phyloP scores from a whole-genome alignment of 2,113 vertebrate species.

The Todiramphus saurophagus region DNA sequence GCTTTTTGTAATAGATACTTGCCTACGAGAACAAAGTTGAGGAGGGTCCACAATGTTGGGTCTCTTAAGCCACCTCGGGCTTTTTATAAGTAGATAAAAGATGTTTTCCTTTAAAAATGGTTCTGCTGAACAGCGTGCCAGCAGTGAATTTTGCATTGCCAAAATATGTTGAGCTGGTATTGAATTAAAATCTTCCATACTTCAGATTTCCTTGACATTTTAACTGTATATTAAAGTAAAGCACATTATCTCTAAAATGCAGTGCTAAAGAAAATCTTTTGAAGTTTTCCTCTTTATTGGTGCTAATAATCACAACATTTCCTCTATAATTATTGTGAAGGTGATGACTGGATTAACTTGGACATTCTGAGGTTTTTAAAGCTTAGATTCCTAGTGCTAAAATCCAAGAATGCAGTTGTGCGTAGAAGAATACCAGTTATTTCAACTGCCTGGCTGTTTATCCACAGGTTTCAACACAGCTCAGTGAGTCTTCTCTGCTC shows the following conservation, averaged over 20 bases:
- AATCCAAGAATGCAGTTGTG: neutral
- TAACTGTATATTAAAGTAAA: conserved; percentile 50
- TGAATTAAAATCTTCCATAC: conserved; percentile 25
- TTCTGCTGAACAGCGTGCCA: neutral
- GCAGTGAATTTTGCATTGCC: conserved; percentile 13
- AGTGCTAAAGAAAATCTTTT: conserved; percentile 45
- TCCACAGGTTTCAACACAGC: neutral
- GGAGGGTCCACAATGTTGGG: neutral
- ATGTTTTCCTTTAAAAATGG: neutral
- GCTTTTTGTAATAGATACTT: neutral
- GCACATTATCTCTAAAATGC: conserved; percentile 51
- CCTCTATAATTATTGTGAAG: conserved; percentile 7
- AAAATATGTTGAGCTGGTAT: conserved; percentile 38
- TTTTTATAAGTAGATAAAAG: conserved; percentile 14
- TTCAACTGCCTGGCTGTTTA: neutral
- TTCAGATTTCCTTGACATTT: conserved; percentile 41
- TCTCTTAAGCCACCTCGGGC: neutral
- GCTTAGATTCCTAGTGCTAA: conserved; percentile 1
- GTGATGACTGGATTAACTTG: conserved; percentile 26
- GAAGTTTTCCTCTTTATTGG: conserved; percentile 46
- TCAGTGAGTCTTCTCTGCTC: neutral
- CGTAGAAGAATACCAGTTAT: neutral
- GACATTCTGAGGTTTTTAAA: conserved; percentile 2
- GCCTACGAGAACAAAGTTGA: neutral
- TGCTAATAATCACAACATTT: conserved; percentile 41